Percentiles rank a stretch among this genome's conserved stretches.
Evolutionary conservation across 64 coral and sea anemone species (phyloP).

Genomic region (Dendrophyllia cribrosa): DNA sequence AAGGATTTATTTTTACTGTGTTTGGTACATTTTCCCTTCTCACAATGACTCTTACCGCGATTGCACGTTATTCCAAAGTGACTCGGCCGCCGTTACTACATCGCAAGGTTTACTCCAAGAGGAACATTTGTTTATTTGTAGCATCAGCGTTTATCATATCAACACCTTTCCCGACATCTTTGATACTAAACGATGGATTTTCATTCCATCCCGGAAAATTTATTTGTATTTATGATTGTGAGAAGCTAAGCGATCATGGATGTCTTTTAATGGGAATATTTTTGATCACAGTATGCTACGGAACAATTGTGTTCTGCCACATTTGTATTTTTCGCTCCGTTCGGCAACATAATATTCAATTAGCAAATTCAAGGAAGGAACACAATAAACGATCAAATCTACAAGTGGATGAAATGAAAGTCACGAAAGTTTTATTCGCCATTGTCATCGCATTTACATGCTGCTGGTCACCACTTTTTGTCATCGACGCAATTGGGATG

Average conservation of each 20-base stretch:
- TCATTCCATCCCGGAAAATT: conserved; percentile 53
- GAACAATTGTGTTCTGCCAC: conserved; percentile 35
- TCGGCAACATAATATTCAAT: background rate
- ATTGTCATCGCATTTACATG: conserved; percentile 36
- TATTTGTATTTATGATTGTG: conserved; percentile 26
- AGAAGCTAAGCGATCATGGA: background rate
- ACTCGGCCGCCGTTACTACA: conserved; percentile 7
- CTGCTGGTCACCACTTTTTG: conserved; percentile 38
- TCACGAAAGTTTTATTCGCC: conserved; percentile 31
- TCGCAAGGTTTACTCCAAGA: conserved; percentile 14
- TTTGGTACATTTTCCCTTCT: conserved; percentile 22
- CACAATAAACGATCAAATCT: background rate
- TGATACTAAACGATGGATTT: conserved; percentile 8
- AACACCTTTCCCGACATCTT: background rate
- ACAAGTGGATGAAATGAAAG: conserved; percentile 43
- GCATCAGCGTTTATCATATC: background rate
- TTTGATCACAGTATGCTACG: conserved; percentile 4
- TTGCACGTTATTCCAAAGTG: conserved; percentile 37
- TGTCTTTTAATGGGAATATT: background rate
- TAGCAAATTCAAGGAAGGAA: conserved; percentile 2
- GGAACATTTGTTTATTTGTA: conserved; percentile 10
- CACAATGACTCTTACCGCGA: conserved; percentile 15
- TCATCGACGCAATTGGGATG: conserved; percentile 33
- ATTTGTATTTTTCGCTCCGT: conserved; percentile 34
- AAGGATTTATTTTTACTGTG: conserved; percentile 30